phyloP scores from a whole-genome alignment of 2,888 invertebrate species.

The Caenorhabditis sp. region DNA sequence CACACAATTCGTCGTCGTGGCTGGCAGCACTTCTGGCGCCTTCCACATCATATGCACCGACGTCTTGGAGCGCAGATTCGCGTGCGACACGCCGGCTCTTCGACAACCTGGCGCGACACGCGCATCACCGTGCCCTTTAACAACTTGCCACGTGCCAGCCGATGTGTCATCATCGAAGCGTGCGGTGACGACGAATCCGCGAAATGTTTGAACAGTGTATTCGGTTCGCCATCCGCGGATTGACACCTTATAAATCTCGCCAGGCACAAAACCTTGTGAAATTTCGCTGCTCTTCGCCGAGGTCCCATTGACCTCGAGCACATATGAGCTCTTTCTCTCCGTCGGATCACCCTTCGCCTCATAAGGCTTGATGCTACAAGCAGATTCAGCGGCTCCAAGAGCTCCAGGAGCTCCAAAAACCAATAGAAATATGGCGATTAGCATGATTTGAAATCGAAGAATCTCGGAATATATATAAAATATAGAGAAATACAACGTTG shows the following conservation, averaged over 20 bases:
- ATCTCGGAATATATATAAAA: too few species aligned
- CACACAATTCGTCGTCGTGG: conserved; percentile 61
- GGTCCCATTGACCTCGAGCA: conserved; percentile 56
- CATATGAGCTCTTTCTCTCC: conserved; percentile 68
- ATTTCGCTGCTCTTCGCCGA: conserved; percentile 29
- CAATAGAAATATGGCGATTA: background rate
- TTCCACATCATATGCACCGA: conserved; percentile 66
- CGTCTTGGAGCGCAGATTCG: conserved; percentile 69
- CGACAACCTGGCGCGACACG: conserved; percentile 68
- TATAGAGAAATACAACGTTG: too few species aligned
- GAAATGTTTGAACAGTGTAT: conserved; percentile 71
- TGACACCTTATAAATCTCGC: conserved; percentile 64
- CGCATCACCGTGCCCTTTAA: conserved; percentile 61
- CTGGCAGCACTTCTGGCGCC: conserved; percentile 62
- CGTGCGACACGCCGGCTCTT: conserved; percentile 64
- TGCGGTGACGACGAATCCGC: conserved; percentile 69
- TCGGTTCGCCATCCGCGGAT: conserved; percentile 68
- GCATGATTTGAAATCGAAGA: too few species aligned
- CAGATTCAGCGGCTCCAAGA: too few species aligned
- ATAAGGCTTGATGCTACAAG: conserved; percentile 54
- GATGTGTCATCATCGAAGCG: conserved; percentile 56
- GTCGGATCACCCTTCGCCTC: conserved; percentile 57
- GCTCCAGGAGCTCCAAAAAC: background rate
- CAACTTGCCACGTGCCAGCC: conserved; percentile 66
- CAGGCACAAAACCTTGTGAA: conserved; percentile 62